Conservation (phyloP, 2,888 invertebrate genomes). For the Emmelina monodactyla region DNA sequence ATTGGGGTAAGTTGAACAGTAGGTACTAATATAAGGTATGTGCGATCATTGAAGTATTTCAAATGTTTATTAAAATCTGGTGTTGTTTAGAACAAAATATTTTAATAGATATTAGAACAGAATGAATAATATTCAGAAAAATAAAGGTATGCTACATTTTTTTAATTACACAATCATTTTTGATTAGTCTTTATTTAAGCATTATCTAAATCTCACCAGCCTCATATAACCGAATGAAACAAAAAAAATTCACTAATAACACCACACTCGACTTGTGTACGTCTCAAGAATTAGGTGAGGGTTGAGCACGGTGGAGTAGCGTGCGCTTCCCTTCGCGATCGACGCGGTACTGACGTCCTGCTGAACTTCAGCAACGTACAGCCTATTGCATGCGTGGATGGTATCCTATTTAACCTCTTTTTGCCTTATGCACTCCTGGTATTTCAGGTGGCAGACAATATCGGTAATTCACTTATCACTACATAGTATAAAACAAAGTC, state of each 20-base stretch:
- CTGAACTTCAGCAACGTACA: constrained; percentile 30
- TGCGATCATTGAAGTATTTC: too few relatives aligned
- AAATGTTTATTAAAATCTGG: too few relatives aligned
- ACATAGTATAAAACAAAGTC: too few relatives aligned
- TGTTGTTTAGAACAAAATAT: too few relatives aligned
- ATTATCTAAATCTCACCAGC: neutral
- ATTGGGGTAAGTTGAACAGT: too few relatives aligned
- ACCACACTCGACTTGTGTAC: constrained; percentile 19
- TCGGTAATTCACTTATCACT: too few relatives aligned
- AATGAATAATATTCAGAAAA: neutral
- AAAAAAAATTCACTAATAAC: constrained; percentile 13
- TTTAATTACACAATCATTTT: neutral
- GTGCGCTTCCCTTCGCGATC: constrained; percentile 34
- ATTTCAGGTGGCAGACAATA: too few relatives aligned
- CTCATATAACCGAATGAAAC: neutral
- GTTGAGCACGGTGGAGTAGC: constrained; percentile 18
- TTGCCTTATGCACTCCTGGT: constrained; percentile 34
- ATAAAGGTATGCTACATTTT: neutral
- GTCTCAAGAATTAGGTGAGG: neutral
- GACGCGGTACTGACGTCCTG: constrained; percentile 38
- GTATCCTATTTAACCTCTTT: constrained; percentile 25
- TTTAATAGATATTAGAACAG: too few relatives aligned
- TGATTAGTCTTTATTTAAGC: too few relatives aligned
- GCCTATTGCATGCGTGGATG: constrained; percentile 28
- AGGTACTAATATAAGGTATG: too few relatives aligned